Conservation (phyloP, 2,113 vertebrate species). For the Phaethon lepturus region DNA sequence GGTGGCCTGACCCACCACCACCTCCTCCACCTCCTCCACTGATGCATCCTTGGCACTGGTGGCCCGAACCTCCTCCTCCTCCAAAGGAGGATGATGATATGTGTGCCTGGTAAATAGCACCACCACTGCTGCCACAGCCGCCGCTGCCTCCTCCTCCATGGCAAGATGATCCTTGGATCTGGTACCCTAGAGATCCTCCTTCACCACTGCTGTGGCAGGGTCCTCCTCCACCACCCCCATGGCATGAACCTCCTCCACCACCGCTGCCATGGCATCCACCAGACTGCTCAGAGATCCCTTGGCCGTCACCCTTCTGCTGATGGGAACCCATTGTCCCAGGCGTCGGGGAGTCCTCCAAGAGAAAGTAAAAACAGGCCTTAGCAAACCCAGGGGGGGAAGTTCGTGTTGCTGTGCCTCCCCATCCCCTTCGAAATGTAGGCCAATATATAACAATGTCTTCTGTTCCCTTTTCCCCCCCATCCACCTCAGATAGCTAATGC, state of each 20-base stretch:
- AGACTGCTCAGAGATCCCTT: constrained; percentile 26
- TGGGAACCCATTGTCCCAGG: constrained; percentile 34
- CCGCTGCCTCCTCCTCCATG: neutral
- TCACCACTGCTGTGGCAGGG: neutral
- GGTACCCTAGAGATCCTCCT: constrained; percentile 32
- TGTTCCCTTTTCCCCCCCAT: neutral
- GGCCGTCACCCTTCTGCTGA: constrained; percentile 39
- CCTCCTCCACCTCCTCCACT: neutral
- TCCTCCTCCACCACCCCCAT: neutral
- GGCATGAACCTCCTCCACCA: neutral
- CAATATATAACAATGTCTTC: neutral
- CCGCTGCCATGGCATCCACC: constrained; percentile 20
- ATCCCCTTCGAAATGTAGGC: neutral
- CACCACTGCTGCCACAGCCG: fast-evolving
- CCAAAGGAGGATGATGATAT: neutral
- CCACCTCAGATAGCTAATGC: neutral
- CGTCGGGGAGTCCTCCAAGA: neutral
- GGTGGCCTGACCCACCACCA: neutral
- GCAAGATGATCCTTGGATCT: constrained; percentile 19
- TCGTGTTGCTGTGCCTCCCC: neutral
- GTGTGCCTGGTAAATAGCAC: constrained; percentile 36
- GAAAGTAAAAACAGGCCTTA: neutral
- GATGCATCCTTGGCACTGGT: constrained; percentile 12
- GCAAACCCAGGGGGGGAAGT: too few relatives aligned
- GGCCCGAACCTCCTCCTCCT: constrained; percentile 2